Evolutionary conservation across 2,888 invertebrate genomes (phyloP).

Genomic region (Sericinus montela): DNA sequence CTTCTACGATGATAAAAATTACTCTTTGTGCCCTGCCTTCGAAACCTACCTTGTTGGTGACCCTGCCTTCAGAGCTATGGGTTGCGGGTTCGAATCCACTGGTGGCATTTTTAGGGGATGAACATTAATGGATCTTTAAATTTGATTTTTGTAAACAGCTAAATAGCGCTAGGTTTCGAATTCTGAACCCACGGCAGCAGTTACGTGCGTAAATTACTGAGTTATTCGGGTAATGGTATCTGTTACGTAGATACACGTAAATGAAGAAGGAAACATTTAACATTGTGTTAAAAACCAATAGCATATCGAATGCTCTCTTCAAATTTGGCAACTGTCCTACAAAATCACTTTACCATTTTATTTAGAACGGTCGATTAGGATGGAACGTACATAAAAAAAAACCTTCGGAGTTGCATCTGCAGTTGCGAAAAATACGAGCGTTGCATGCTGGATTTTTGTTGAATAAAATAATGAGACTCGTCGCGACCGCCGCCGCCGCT

Average conservation of each 20-base stretch:
- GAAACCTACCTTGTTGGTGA: no score
- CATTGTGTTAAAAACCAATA: conserved; percentile 1
- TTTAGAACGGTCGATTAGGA: conserved; percentile 35
- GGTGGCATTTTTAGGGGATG: no score
- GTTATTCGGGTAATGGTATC: no score
- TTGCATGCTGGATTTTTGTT: conserved; percentile 42
- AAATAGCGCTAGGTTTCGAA: no score
- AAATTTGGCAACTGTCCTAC: conserved; percentile 24
- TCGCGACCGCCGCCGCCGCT: conserved; percentile 24
- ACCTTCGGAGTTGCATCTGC: conserved; percentile 39
- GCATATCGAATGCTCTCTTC: conserved; percentile 26
- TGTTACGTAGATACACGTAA: background rate
- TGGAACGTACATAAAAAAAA: conserved; percentile 47
- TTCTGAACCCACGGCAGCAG: no score
- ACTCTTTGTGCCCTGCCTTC: no score
- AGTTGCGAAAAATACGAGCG: conserved; percentile 43
- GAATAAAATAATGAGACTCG: conserved; percentile 34
- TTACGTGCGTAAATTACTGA: no score
- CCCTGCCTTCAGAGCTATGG: no score
- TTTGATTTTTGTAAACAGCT: no score
- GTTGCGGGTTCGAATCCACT: no score
- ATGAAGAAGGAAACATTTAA: background rate
- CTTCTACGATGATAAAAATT: no score
- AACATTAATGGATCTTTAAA: no score
- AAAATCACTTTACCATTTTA: conserved; percentile 11